Evolutionary conservation across 2,113 vertebrate species (phyloP), one percentile per base, ranked within the genome.

Genomic region (Esox niger): DNA sequence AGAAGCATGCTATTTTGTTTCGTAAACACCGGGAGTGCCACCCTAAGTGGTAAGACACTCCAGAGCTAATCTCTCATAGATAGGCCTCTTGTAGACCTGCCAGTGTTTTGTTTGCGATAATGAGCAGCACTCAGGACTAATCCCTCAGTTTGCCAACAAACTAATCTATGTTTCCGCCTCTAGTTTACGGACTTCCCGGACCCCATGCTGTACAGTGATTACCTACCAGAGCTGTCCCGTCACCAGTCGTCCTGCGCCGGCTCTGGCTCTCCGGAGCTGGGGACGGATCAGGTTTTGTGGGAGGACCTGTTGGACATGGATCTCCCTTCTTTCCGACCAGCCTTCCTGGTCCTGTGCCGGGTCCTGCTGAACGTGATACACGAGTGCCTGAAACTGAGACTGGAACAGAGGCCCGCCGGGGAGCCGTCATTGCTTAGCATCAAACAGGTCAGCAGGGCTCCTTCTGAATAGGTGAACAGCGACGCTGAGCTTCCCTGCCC

Each of bases 291-390:
- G 26, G 95, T 98, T 1, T 95, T 94, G 0, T 95, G 95, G 93
- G 93, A 93, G 59, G 96, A 99, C 80, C 78, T 98, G 46, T 84
- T 86, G 86, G 91, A 94, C 76, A 98, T 99, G 97, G 95, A 98
- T 76, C 88, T 99, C 31, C 97, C 97, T 1, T 99, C 97, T 20
- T 99, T 99, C 77, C 91, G 94, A 60, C 95, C 96, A 0, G 97
- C 97, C 0, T 99, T 98, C 86, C 84, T 98, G 5, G 95, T 97
- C 67, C 94, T 99, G 33, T 99, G 97, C 70, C 92, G 97, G 13
- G 96, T 99, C 59, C 93, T 98, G 47, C 95, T 99, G 67, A 97
- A 98, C 13, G 97, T 99, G 70, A 98, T 99, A 79, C 97, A 99
- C 2, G 97, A 99, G 79, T 99, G 97, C 90, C 95, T 99, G 82